Evolutionary conservation across 2,888 invertebrate species (phyloP).

Genomic region (Anaspis maculata): DNA sequence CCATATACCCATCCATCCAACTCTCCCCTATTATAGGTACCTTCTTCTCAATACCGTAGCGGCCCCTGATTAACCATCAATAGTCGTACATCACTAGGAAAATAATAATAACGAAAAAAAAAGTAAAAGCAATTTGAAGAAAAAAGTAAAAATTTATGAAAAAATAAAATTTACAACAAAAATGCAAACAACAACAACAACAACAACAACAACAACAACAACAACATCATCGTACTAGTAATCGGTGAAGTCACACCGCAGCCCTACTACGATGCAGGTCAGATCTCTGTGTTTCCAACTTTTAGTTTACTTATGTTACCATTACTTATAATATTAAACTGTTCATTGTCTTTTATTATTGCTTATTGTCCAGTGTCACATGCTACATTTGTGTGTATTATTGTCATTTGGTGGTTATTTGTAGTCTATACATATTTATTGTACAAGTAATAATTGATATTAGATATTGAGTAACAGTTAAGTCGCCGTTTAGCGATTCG

Average conservation of each 20-base stretch:
- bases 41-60: background rate
- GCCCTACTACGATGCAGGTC: conserved; percentile 12
- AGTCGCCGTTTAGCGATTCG: conserved; percentile 34
- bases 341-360: conserved; percentile 36
- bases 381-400: conserved; percentile 43
- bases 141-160: too few species aligned
- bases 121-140: too few species aligned
- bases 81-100: too few species aligned
- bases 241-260: too few species aligned
- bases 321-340: conserved; percentile 22
- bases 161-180: too few species aligned
- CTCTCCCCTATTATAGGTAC: conserved; percentile 3
- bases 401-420: conserved; percentile 43
- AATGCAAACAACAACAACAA: too few species aligned
- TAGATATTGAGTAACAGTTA: conserved; percentile 37
- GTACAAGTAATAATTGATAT: conserved; percentile 38
- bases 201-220: too few species aligned
- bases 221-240: too few species aligned
- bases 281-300: conserved; percentile 18
- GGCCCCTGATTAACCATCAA: too few species aligned
- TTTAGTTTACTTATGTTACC: conserved; percentile 16
- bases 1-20: too few species aligned
- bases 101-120: background rate
- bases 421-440: conserved; percentile 40
- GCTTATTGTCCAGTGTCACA: conserved; percentile 45